Evolutionary conservation across 2,113 vertebrate species (phyloP), one percentile per base, ranked within the genome.

Genomic region (Panthera leo): DNA sequence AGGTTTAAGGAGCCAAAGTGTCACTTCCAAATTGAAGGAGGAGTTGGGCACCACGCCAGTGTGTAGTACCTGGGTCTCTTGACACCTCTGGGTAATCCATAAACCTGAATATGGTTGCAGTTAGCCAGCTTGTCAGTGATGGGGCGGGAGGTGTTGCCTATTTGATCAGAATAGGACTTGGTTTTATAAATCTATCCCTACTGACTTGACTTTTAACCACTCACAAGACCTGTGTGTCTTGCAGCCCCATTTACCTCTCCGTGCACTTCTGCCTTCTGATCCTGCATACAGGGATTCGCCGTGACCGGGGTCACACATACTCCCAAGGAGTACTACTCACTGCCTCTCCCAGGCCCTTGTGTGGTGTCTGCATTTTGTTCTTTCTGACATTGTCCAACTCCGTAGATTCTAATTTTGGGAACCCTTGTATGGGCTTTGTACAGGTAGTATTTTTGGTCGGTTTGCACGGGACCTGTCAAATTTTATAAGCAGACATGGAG

Each of bases 131-230:
- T 91, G 42, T 42, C 48, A 80, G 36, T 9, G 1, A 4, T 36
- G 51, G 4, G 5, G 21, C 5, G 12, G 48, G 34, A 53, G 7
- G 84, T 19, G 45, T 58, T 85, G 42, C 45, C 34, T 34, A 0
- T 86, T 98, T 82, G 39, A 75, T 96, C 85, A 79, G 23, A 85
- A 42, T 63, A 53, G 34, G 48, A 11, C 31, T 89, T 88, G 18
- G 3, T 75, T 63, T 92, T 45, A 27, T 39, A 76, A 70, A 31
- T 39, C 48, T 42, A 13, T 36, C 89, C 11, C 90, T 53, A 0
- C 51, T 55, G 55, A 13, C 36, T 82, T 71, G 63, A 36, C 36
- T 42, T 65, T 67, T 53, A 82, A 55, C 65, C 5, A 48, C 48
- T 67, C 11, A 53, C 79, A 76, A 79, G 55, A 58, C 76, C 23